Base-by-base conservation (phyloP, 2,797 vertebrate genomes). In the Threskiornis aethiopicus region DNA sequence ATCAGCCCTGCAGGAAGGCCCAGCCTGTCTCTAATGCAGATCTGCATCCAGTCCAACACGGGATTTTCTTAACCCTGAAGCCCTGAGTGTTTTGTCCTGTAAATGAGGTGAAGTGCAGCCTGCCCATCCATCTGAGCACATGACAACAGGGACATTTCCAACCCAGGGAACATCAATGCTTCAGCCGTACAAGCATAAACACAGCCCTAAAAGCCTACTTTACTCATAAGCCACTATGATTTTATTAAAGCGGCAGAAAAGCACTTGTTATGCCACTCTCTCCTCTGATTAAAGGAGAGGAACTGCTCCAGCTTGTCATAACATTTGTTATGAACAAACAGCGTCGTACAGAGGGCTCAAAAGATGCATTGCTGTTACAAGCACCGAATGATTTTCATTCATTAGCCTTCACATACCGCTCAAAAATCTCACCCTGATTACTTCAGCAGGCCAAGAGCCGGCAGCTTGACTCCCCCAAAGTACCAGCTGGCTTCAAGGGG, bases 281-380 rank as follows among this genome's bases (percentile, higher is more conserved):
- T 84, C 16, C 51, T 94, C 78, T 87, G 90, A 95, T 96, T 67
- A 96, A 94, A 92, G 93, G 59, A 85, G 58, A 95, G 51, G 42
- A 95, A 87, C 82, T 26, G 78, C 93, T 95, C 75, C 57, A 92
- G 84, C 84, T 95, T 92, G 87, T 96, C 94, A 84, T 92, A 96
- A 94, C 76, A 67, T 86, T 93, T 89, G 95, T 82, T 89, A 85
- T 16, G 90, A 95, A 96, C 90, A 96, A 96, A 89, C 92, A 95
- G 64, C 86, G 93, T 92, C 5, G 7, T 65, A 65, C 46, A 84
- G 78, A 94, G 58, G 67, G 76, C 69, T 96, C 72, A 75, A 75
- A 92, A 94, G 85, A 95, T n/a, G 61, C 1, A 0, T 31, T 58
- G 78, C 81, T 71, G 35, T 87, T 90, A 87, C 71, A 83, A 84